Evolutionary conservation across 2,888 invertebrate genomes (phyloP), one percentile per base, ranked within the genome.

Genomic region (Apotomis betuletana): DNA sequence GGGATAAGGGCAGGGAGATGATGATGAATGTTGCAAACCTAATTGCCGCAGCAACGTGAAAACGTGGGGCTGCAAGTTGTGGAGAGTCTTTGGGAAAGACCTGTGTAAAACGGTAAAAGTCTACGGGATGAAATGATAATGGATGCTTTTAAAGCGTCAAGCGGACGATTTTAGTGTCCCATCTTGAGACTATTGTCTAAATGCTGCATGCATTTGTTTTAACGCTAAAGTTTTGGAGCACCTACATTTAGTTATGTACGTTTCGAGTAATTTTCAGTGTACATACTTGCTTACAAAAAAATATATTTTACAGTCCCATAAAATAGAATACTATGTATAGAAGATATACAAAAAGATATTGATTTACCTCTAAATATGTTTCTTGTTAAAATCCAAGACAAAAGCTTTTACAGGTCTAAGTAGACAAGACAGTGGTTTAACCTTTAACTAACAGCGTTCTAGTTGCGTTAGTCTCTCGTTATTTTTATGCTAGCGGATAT

Each of bases 391-490:
- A 13, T 52, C 3, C 36, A 63, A 52, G 41, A 54, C 52, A 13
- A 54, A 64, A 64, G 12, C 38, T 44, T 54, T 10, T 27, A 27
- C 27, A 27, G 27, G 10, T 38, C 41, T 54, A 44, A 1, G 44
- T 44, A 44, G 8, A 44, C 44, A 44, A 15, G 63, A 64, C 63
- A 41, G 41, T 64, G 52, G 41, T 63, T 41, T 54, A 41, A 63
- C 52, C 52, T 52, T 41, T 64, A 38, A 36, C 62, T n/a, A 13
- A 49, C 36, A 58, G 0, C 41, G 54, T 41, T 64, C 63, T 64
- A 64, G 52, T 38, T 64, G 41, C 41, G 63, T 64, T 54, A 54
- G 63, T 64, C 54, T 54, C 10, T n/a, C 0, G 63, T 52, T 64
- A 64, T 64, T 64, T 64, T 54, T 54, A 51, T 1, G 6, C 41